Conservation (phyloP, 2,797 vertebrate genomes). For the Atherinosoma microstoma region DNA sequence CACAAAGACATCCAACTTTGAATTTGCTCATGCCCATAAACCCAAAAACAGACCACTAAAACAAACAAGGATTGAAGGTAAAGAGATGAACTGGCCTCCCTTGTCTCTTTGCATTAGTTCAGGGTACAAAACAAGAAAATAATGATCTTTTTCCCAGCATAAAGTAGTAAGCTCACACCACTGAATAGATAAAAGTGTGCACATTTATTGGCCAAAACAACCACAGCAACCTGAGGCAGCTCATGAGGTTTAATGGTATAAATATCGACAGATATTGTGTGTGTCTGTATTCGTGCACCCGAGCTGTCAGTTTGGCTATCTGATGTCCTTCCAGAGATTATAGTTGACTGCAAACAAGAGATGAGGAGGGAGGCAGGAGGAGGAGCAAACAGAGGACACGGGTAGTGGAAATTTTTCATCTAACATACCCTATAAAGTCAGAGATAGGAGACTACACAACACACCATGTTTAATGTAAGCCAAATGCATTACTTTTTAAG, state of each 20-base stretch:
- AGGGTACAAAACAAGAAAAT: constrained; percentile 41
- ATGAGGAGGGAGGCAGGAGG: constrained; percentile 7
- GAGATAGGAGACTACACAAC: constrained; percentile 17
- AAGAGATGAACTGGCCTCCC: not conserved
- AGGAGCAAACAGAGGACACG: constrained; percentile 18
- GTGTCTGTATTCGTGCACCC: constrained; percentile 14
- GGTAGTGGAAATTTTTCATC: constrained; percentile 40
- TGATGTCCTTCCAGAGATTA: constrained; percentile 55
- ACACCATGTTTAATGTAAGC: constrained; percentile 34
- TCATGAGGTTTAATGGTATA: constrained; percentile 10
- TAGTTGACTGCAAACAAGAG: constrained; percentile 46
- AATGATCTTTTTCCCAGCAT: constrained; percentile 30
- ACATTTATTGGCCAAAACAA: constrained; percentile 2
- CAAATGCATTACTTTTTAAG: constrained; percentile 5
- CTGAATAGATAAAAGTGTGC: not conserved
- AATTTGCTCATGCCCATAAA: not conserved
- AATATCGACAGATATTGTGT: constrained; percentile 10
- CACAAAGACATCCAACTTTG: not conserved
- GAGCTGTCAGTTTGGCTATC: constrained; percentile 38
- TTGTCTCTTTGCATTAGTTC: constrained; percentile 19
- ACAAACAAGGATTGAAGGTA: not conserved
- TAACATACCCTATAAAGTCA: constrained; percentile 9
- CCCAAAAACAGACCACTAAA: constrained; percentile 27
- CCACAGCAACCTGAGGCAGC: constrained; percentile 8
- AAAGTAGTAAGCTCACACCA: not conserved